Evolutionary conservation across 1,140 invertebrate genomes (phyloP).

Genomic region (Acarapis woodi): DNA sequence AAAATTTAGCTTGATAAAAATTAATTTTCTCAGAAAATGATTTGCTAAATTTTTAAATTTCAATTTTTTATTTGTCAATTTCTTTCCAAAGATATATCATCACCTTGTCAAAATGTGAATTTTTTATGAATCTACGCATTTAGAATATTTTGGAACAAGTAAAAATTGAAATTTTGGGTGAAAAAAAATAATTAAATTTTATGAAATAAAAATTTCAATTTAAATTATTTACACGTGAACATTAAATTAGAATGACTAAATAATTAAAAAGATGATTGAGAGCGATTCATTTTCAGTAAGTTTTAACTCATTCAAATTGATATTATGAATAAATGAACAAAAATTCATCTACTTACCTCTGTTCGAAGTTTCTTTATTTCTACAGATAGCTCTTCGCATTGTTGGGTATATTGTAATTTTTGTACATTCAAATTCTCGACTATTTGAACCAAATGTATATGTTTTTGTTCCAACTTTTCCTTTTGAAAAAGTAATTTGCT

Average conservation of each 20-base stretch:
- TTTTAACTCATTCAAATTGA: background rate
- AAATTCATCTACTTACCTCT: slow-evolving; percentile 29
- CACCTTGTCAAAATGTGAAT: no score
- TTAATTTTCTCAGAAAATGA: no score
- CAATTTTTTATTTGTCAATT: no score
- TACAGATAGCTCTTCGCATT: slow-evolving; percentile 56
- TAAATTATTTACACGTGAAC: slow-evolving; percentile 4
- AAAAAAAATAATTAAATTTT: background rate
- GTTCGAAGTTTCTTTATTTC: slow-evolving; percentile 66
- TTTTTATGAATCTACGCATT: no score
- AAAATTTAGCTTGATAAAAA: no score
- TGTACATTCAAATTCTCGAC: slow-evolving; percentile 71
- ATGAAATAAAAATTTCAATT: no score
- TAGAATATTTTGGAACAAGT: no score
- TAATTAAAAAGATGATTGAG: slow-evolving; percentile 1
- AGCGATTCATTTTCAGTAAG: background rate
- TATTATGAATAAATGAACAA: background rate
- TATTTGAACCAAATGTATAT: slow-evolving; percentile 64
- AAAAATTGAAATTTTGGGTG: no score
- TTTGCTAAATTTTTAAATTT: no score
- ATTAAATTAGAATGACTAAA: slow-evolving; percentile 9
- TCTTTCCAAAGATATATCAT: no score
- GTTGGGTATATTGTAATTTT: slow-evolving; percentile 72
- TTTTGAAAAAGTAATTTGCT: slow-evolving; percentile 67
- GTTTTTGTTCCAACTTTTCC: slow-evolving; percentile 72